These are phyloP conservation scores for Odontamblyopus lacepedii DNA, from an alignment of 2,797 vertebrate species.

Conservation along the genomic window DNA sequence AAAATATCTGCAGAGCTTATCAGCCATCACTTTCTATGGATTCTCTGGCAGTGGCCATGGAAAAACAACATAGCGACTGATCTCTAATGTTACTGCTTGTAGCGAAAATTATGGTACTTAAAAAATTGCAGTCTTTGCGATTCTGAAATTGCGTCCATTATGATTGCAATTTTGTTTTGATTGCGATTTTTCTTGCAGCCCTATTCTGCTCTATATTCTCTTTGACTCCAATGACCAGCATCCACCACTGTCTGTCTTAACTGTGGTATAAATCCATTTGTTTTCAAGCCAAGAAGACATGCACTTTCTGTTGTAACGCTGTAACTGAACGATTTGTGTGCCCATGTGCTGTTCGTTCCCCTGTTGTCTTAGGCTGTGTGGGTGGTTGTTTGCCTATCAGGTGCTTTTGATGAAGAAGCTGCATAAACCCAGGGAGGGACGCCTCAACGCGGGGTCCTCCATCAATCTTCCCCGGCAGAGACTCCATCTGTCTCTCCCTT, in stretches of 20 bases:
- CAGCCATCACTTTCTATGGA: too few species aligned
- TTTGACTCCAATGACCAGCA: conserved; percentile 46
- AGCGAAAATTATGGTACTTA: too few species aligned
- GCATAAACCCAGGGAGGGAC: conserved; percentile 31
- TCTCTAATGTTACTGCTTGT: too few species aligned
- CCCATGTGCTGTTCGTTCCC: conserved; percentile 12
- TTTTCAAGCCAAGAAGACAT: conserved; percentile 21
- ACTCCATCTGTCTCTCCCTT: conserved; percentile 49
- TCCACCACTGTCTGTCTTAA: conserved; percentile 16
- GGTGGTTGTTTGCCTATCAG: conserved; percentile 55
- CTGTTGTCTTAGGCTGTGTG: conserved; percentile 43
- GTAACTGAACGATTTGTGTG: conserved; percentile 30
- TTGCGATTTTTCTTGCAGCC: too few species aligned
- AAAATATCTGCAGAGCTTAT: too few species aligned
- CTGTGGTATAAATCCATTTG: conserved; percentile 7
- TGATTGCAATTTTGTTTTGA: too few species aligned
- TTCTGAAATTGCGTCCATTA: too few species aligned
- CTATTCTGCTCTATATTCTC: too few species aligned
- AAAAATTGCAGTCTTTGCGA: too few species aligned
- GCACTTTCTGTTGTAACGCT: conserved; percentile 10
- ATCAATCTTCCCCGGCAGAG: conserved; percentile 52
- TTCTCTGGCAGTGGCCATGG: too few species aligned
- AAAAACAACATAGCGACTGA: too few species aligned
- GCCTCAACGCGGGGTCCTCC: conserved; percentile 13
- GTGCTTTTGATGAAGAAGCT: conserved; percentile 58